Conservation (phyloP, 2,888 invertebrate species). For the Drosophila nr. perissopoda region DNA sequence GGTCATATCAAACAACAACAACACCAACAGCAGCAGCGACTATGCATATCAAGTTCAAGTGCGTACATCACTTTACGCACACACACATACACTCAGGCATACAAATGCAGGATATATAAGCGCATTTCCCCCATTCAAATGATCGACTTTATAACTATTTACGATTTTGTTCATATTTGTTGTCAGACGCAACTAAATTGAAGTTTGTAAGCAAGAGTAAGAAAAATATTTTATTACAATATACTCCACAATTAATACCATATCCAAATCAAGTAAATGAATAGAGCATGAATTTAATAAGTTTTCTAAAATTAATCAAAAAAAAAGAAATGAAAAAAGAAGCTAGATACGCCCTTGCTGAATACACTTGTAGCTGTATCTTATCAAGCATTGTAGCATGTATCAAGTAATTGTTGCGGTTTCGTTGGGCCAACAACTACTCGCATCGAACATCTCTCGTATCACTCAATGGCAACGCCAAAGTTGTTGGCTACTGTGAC, state of each 20-base stretch:
- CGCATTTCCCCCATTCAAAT: background rate
- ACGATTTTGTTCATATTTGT: background rate
- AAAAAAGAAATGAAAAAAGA: background rate
- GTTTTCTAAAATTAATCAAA: background rate
- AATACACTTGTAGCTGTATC: conserved; percentile 20
- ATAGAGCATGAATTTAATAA: background rate
- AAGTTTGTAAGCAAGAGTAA: background rate
- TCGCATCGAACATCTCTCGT: background rate
- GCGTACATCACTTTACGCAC: conserved; percentile 33
- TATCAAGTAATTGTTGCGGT: conserved; percentile 38
- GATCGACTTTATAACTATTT: background rate
- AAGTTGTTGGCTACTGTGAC: conserved; percentile 12
- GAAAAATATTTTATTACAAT: background rate
- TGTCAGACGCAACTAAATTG: background rate
- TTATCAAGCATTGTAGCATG: conserved; percentile 28
- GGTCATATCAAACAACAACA: conserved; percentile 11
- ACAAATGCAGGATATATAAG: background rate
- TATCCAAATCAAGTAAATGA: background rate
- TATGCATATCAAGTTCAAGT: conserved; percentile 58
- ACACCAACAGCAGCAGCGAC: conserved; percentile 9
- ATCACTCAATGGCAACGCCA: conserved; percentile 7
- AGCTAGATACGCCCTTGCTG: background rate
- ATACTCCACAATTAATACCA: background rate
- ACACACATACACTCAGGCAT: background rate
- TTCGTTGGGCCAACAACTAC: conserved; percentile 2